A percentile compares a stretch with the other conserved stretches of the same genome.
Conservation (phyloP, 2,797 vertebrate genomes). For the Aplochiton taeniatus region DNA sequence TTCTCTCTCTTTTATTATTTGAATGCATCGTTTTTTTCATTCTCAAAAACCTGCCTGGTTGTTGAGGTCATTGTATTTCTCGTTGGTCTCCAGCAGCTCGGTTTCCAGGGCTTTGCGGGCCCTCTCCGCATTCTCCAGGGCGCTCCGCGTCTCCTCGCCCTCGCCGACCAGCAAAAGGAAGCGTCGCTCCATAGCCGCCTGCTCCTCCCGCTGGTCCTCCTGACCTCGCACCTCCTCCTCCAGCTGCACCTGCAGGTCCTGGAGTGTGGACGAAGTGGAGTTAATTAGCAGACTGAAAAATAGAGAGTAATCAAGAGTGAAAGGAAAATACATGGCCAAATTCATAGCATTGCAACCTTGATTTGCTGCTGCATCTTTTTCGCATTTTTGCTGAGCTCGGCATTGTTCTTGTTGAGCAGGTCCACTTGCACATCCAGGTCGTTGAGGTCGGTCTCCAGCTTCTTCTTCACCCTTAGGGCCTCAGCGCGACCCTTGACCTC, state of each 20-base stretch:
- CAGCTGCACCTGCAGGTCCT: slow-evolving; percentile 81
- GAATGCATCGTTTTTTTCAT: too few species aligned
- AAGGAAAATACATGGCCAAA: neutral
- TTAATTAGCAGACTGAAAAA: neutral
- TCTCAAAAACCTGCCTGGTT: slow-evolving; percentile 82
- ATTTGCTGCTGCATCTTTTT: slow-evolving; percentile 83
- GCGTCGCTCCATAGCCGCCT: slow-evolving; percentile 72
- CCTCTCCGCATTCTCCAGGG: slow-evolving; percentile 72
- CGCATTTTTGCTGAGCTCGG: slow-evolving; percentile 72
- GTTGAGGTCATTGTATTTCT: slow-evolving; percentile 76
- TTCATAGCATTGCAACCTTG: slow-evolving; percentile 62
- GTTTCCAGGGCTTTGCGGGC: slow-evolving; percentile 72
- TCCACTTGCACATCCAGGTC: slow-evolving; percentile 82
- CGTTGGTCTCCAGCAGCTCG: slow-evolving; percentile 71
- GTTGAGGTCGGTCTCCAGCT: slow-evolving; percentile 76
- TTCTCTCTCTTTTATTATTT: neutral
- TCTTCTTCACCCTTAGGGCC: slow-evolving; percentile 78
- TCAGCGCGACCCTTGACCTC: slow-evolving; percentile 78
- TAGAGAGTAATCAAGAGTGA: neutral
- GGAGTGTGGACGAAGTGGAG: neutral
- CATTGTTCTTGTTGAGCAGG: slow-evolving; percentile 74
- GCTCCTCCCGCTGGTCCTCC: slow-evolving; percentile 72
- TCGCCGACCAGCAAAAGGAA: slow-evolving; percentile 70
- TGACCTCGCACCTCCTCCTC: slow-evolving; percentile 76
- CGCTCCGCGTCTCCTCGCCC: slow-evolving; percentile 62